These are phyloP conservation scores for Phoxinus phoxinus DNA, from an alignment of 2,113 vertebrate genomes.

Conservation along the genomic window DNA sequence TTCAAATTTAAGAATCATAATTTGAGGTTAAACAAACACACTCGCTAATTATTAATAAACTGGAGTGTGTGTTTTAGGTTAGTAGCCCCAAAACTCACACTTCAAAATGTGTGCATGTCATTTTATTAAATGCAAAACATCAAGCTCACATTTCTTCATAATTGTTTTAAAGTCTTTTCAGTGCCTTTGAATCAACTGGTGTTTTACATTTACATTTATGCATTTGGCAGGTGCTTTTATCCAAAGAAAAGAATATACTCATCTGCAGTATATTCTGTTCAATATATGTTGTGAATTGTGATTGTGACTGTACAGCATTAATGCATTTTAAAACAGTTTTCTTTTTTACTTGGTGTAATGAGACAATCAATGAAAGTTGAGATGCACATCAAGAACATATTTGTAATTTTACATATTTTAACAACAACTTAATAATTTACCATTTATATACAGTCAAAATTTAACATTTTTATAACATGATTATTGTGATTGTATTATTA, in stretches of 20 bases:
- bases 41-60: constrained; percentile 5
- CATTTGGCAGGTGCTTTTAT: no score
- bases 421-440: not conserved
- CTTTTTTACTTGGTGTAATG: not conserved
- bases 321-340: no score
- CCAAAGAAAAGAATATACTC: not conserved
- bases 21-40: not conserved
- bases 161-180: no score
- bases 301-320: not conserved
- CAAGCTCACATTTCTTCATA: no score
- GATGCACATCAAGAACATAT: not conserved
- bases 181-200: no score
- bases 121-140: no score
- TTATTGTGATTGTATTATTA: not conserved
- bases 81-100: no score
- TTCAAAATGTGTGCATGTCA: no score
- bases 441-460: not conserved
- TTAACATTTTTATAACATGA: not conserved
- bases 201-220: no score
- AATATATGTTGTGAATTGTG: not conserved
- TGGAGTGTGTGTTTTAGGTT: not conserved
- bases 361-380: not conserved
- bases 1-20: not conserved
- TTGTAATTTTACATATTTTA: not conserved
- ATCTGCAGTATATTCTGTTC: not conserved